phyloP scores from a whole-genome alignment of 2,888 invertebrate genomes.

The Megaustenia siamemsis region DNA sequence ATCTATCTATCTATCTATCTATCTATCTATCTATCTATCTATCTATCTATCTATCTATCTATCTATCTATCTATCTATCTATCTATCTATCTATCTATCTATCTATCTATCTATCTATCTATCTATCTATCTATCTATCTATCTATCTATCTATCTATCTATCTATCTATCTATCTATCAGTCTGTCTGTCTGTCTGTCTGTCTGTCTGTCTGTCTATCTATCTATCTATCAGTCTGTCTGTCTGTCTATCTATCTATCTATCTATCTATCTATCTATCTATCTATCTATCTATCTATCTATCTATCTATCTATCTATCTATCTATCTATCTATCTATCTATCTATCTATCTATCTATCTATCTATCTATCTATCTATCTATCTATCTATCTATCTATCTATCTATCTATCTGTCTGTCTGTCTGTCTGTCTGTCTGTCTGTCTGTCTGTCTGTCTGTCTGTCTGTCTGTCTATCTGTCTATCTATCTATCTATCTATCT shows the following conservation, averaged over 20 bases:
- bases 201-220: neutral
- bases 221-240: neutral
- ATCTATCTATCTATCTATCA: neutral
- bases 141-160: neutral
- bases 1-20: neutral
- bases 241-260: constrained; percentile 2
- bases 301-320: neutral
- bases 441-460: constrained; percentile 15
- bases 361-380: constrained; percentile 10
- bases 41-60: neutral
- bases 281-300: neutral
- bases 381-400: neutral
- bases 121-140: neutral
- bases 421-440: neutral
- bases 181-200: neutral
- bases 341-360: constrained; percentile 3
- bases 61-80: constrained; percentile 7
- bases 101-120: constrained; percentile 10
- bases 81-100: constrained; percentile 3
- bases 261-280: neutral
- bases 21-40: neutral
- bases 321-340: constrained; percentile 7
- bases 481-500: constrained; percentile 9
- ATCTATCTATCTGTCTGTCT: too few species aligned
- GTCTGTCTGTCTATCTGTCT: neutral